Evolutionary conservation across 2,888 invertebrate genomes (phyloP).

Genomic region (Keiferia lycopersicella): DNA sequence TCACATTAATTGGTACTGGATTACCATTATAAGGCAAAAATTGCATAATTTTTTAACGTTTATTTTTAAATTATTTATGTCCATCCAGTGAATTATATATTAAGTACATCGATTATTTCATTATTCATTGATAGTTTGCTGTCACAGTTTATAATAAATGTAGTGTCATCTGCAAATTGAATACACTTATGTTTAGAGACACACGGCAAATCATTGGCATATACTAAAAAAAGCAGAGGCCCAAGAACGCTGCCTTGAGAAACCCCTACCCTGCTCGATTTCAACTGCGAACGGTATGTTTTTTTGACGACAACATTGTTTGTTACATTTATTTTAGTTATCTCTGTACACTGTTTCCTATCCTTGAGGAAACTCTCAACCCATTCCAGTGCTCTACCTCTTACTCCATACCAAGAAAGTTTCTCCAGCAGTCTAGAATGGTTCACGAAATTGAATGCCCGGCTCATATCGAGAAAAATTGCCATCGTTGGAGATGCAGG

Average conservation of each 20-base stretch:
- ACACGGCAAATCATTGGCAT: not conserved
- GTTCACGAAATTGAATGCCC: conserved; percentile 26
- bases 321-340: conserved; percentile 1
- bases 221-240: not conserved
- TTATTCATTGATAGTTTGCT: not conserved
- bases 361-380: conserved; percentile 9
- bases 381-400: conserved; percentile 26
- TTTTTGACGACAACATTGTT: not conserved
- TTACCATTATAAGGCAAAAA: conserved; percentile 3
- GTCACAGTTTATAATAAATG: not conserved
- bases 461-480: conserved; percentile 25
- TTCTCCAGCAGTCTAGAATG: conserved; percentile 21
- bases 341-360: conserved; percentile 24
- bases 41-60: conserved; percentile 14
- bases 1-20: not conserved
- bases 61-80: not conserved
- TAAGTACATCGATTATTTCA: not conserved
- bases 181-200: not conserved
- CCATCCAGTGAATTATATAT: not conserved
- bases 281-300: not conserved
- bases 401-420: conserved; percentile 18
- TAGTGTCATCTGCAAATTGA: conserved; percentile 3
- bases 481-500: not conserved
- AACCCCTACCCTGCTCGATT: not conserved
- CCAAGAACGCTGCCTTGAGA: conserved; percentile 5